phyloP scores from a whole-genome alignment of 2,113 vertebrate species.

The Monarcha castaneiventris region DNA sequence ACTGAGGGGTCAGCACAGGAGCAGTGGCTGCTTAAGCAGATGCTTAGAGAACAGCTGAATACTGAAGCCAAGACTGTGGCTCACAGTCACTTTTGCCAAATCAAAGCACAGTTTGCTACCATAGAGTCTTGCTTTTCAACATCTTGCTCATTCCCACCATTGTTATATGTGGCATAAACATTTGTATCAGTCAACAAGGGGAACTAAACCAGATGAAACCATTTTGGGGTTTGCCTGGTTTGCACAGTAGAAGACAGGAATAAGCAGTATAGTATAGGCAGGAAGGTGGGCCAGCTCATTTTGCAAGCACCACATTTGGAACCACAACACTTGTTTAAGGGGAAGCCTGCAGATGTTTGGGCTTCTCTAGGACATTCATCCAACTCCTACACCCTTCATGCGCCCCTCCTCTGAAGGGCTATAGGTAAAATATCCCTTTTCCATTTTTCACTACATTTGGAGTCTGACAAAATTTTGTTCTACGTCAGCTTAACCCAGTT shows the following conservation, averaged over 20 bases:
- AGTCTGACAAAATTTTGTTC: not conserved
- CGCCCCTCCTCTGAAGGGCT: not conserved
- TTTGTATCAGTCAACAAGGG: not conserved
- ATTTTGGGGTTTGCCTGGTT: not conserved
- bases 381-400: no score
- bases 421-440: not conserved
- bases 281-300: not conserved
- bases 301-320: not conserved
- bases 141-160: not conserved
- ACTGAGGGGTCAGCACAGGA: not conserved
- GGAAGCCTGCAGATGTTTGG: not conserved
- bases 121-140: not conserved
- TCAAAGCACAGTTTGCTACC: not conserved
- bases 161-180: not conserved
- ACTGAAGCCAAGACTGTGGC: not conserved
- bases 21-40: not conserved
- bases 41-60: not conserved
- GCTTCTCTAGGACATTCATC: not conserved
- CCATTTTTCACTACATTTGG: not conserved
- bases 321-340: not conserved
- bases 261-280: not conserved
- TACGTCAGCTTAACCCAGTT: not conserved
- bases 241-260: not conserved
- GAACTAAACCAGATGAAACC: not conserved
- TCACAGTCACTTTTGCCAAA: not conserved